Evolutionary conservation across 1,140 invertebrate species (phyloP), one percentile per base, ranked within the genome.

Genomic region (Lucilia cuprina): DNA sequence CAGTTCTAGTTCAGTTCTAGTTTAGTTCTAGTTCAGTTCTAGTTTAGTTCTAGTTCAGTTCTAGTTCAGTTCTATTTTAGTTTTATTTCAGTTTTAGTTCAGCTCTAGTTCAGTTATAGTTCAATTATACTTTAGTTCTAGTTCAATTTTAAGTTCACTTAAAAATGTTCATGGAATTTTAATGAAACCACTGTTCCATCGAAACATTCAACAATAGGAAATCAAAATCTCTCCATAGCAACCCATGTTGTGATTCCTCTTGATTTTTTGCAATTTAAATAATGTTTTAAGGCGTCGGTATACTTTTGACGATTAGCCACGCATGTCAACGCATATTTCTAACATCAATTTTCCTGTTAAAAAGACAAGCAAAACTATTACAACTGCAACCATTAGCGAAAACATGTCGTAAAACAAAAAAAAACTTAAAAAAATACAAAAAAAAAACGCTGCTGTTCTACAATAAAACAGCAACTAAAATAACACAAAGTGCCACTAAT

Each of bases 261-360:
- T 14, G 7, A 12, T 55, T 14, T 55, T 14, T 14, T 55, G 9
- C 50, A 41, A 41, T 55, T 55, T 70, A n/a, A 21, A 8, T 21
- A 21, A 70, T 70, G 65, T 70, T 70, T 70, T 21, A 19, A 70
- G 65, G 65, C 65, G 65, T 70, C 65, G 65, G 65, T 70, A 21
- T 21, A 70, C 65, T 70, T 70, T 70, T 70, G 65, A 70, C 65
- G 65, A 70, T 70, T 70, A 70, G 65, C 65, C 19, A 70, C 65
- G 65, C 65, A 70, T 70, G 65, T 70, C 65, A 70, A 70, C 65
- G 65, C 65, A 70, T 70, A 25, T 70, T 70, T 70, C 65, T 70
- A 70, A 70, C 65, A 70, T 70, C 65, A 70, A 70, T 70, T 70
- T 70, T 70, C 19, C 65, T 21, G 65, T 70, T 70, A 70, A 70